Evolutionary conservation across 2,888 invertebrate species (phyloP), one percentile per base, ranked within the genome.

Genomic region (Gymnoscelis rufifasciata): DNA sequence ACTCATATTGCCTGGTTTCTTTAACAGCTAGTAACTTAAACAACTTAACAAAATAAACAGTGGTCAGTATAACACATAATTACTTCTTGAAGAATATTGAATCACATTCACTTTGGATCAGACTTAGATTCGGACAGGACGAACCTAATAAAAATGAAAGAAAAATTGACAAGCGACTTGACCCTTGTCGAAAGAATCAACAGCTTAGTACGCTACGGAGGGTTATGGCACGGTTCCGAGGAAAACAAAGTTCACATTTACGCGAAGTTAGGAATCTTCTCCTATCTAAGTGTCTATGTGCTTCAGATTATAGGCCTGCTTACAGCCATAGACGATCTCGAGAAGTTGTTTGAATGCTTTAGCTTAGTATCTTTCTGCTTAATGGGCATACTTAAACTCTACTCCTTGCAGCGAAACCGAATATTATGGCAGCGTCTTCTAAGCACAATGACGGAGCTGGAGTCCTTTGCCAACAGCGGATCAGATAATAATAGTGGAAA

Each of bases 351-450:
- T 38, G 74, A 78, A 62, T 76, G 78, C 47, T 73, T 78, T 39
- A 81, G 83, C 43, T 59, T 78, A 0, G 60, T 81, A 0, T 67
- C 74, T 0, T 84, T 83, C 49, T 76, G 74, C 31, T 54, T 61
- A 6, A 77, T 84, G 77, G 81, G 80, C 0, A 52, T 74, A 3
- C 43, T 81, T 0, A 84, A 84, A 54, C 54, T 80, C 0, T 42
- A 51, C 12, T 77, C 75, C 3, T 54, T 84, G n/a, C 51, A 59
- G 1, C 27, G 38, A 4, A 58, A 66, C 12, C 52, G 61, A 1
- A 30, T 57, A 7, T 55, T 44, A 3, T 84, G 84, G 84, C 57
- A 48, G 1, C 51, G 42, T 2, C 51, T 84, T 2, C 43, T 81
- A 0, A 54, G 50, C 0, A 60, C 67, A 59, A 64, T 74, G 1